Conservation (phyloP, 1,140 invertebrate genomes). For the Danaus melanippus region DNA sequence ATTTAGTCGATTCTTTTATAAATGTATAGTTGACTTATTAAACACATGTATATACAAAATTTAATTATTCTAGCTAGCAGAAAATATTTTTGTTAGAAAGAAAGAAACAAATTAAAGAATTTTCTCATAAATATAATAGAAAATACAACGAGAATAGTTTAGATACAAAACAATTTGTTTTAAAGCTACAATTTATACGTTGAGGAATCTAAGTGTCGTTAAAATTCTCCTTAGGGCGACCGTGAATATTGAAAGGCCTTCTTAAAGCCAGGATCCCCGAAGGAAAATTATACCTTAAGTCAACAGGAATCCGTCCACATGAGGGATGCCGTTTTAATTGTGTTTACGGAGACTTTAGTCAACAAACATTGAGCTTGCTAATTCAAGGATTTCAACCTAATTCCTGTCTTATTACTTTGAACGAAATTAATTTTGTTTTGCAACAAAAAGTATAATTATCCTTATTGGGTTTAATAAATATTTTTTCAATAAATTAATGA, state of each 20-base stretch:
- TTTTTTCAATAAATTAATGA: too few relatives aligned
- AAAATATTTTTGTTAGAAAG: not conserved
- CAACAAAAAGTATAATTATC: too few relatives aligned
- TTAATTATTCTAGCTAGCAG: too few relatives aligned
- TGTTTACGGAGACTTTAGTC: constrained; percentile 50
- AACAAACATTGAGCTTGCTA: constrained; percentile 42
- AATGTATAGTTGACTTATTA: too few relatives aligned
- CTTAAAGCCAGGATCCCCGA: constrained; percentile 41
- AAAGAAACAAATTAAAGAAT: not conserved
- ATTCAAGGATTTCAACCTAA: constrained; percentile 31
- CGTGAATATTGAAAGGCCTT: constrained; percentile 38
- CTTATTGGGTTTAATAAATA: too few relatives aligned
- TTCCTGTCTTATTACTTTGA: constrained; percentile 3
- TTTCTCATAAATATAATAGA: too few relatives aligned
- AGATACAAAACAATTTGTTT: too few relatives aligned
- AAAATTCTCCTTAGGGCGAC: constrained; percentile 38
- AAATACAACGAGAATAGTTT: too few relatives aligned
- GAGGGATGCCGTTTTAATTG: constrained; percentile 53
- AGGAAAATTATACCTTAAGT: constrained; percentile 50
- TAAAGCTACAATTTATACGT: not conserved
- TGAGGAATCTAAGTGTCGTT: constrained; percentile 26
- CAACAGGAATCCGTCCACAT: constrained; percentile 40
- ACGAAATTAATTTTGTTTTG: too few relatives aligned
- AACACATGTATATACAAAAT: too few relatives aligned
- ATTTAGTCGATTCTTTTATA: too few relatives aligned